phyloP scores from a whole-genome alignment of 2,113 vertebrate genomes.

The Scalopus aquaticus region DNA sequence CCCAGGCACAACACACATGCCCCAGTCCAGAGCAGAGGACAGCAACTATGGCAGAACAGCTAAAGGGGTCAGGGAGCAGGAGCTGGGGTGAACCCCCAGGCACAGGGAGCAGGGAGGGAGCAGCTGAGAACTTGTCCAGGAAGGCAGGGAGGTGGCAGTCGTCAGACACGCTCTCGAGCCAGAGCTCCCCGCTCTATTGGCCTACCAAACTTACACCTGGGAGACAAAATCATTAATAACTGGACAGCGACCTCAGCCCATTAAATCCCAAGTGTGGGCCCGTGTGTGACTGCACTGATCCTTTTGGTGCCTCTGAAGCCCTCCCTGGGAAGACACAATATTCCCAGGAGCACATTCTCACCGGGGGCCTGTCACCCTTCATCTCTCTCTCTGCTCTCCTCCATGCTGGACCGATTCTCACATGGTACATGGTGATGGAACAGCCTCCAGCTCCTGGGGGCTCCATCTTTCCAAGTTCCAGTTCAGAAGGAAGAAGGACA shows the following conservation, averaged over 20 bases:
- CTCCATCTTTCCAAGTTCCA: neutral
- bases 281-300: neutral
- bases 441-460: no score
- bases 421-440: neutral
- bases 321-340: neutral
- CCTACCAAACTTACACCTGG: neutral
- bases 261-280: neutral
- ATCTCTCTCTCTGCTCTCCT: neutral
- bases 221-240: neutral
- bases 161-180: neutral
- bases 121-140: neutral
- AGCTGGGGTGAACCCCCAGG: neutral
- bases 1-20: neutral
- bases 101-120: neutral
- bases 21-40: no score
- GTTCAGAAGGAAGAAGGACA: neutral
- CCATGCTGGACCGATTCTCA: neutral
- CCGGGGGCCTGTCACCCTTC: accelerated
- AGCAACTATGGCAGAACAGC: no score
- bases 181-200: neutral
- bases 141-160: neutral
- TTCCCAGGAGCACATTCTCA: neutral
- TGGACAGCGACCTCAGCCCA: neutral
- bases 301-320: neutral
- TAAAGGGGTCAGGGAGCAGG: neutral